These are phyloP conservation scores for Clarias batrachus DNA, from an alignment of 2,113 vertebrate genomes.

Conservation along the genomic window DNA sequence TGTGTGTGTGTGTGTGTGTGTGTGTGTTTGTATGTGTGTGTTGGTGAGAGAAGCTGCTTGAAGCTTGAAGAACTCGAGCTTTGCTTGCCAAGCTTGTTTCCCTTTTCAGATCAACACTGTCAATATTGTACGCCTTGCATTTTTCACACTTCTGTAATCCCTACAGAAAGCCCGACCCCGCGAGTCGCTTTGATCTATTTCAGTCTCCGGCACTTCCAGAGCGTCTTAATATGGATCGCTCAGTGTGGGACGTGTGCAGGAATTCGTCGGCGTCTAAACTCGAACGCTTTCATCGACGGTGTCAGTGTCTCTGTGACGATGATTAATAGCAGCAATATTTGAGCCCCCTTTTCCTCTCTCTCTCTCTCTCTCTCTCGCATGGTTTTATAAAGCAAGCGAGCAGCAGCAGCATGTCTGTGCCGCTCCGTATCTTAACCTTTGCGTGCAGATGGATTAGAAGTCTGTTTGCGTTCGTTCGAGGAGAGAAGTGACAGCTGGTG, in stretches of 20 bases:
- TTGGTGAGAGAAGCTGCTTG: not conserved
- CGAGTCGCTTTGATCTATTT: constrained; percentile 62
- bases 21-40: constrained; percentile 21
- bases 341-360: not conserved
- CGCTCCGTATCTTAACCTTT: constrained; percentile 49
- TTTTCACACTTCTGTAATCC: constrained; percentile 61
- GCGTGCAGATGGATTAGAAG: constrained; percentile 36
- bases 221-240: constrained; percentile 42
- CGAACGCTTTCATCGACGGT: constrained; percentile 50
- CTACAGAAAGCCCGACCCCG: constrained; percentile 54
- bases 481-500: constrained; percentile 43
- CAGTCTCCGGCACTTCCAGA: constrained; percentile 56
- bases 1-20: constrained; percentile 19
- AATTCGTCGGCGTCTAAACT: constrained; percentile 52
- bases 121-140: constrained; percentile 61
- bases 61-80: constrained; percentile 1
- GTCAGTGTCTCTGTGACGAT: constrained; percentile 43
- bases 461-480: constrained; percentile 46
- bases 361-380: not conserved
- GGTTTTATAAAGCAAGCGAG: constrained; percentile 36
- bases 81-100: constrained; percentile 30
- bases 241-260: constrained; percentile 41
- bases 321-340: constrained; percentile 61
- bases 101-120: constrained; percentile 58
- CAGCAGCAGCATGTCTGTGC: constrained; percentile 21